Base-by-base conservation (phyloP, 2,797 vertebrate species). In the Hypotaenidia okinawae region DNA sequence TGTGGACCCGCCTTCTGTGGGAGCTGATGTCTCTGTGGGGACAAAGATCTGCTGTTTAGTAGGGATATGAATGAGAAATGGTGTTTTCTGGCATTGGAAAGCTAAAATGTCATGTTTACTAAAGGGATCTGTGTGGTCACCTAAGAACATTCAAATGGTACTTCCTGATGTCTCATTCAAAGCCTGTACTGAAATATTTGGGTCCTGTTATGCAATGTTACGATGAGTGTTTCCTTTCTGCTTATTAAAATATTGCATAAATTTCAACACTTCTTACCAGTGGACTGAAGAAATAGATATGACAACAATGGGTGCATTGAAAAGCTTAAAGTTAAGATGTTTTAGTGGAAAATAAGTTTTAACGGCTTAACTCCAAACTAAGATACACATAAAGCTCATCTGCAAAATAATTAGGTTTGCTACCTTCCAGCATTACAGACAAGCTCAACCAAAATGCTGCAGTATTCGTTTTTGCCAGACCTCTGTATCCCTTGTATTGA, bases 1-100 rank as follows among this genome's bases (percentile, higher is more conserved):
- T n/a, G 0, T 87, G 95, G 95, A 93, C 93, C 94, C 87, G 76
- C 75, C 96, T 93, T 62, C 67, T 55, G 47, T 90, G 85, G 84
- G 79, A 94, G 69, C n/a, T 41, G 89, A 45, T 3, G 6, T n/a
- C 54, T 52, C 12, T 41, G 2, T 58, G 89, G 84, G 89, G 52
- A 28, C 23, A 10, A 9, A 24, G 59, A 5, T 16, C 0, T 8
- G 13, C 47, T 84, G 37, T n/a, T 45, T 49, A 2, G 12, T 5
- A 33, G 92, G 28, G 25, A 3, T 24, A 3, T 17, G 67, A 52
- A 28, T 51, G 73, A 51, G 69, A 51, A 68, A 10, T 45, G 14
- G 10, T 23, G 54, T 37, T 78, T 74, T 35, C 49, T 35, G 61
- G 15, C 21, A 2, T 6, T 39, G 51, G 54, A 43, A 64, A 47